Evolutionary conservation across 2,113 vertebrate genomes (phyloP), one percentile per base, ranked within the genome.

Genomic region (Cyanoliseus patagonus): DNA sequence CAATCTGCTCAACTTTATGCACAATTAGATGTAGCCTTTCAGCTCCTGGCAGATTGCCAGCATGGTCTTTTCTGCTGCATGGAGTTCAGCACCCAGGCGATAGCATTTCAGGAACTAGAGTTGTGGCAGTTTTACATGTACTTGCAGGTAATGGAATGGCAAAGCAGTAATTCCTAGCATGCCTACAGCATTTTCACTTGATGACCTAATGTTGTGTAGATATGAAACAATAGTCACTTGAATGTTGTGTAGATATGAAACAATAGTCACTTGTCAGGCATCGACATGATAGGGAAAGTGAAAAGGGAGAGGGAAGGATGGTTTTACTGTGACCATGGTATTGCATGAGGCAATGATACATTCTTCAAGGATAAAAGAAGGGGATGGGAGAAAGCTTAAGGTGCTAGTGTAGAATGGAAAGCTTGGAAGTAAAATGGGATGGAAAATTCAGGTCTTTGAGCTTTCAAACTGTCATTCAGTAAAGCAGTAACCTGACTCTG

Each of bases 1-100:
- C 90, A 95, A 96, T 96, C 88, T 96, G 95, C 92, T 96, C 83
- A 92, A 94, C 92, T 96, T 96, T 93, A 86, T 95, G 94, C 88
- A 93, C 90, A 92, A 88, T 96, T 95, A 94, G 76, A 95, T 88
- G 95, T 92, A 91, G 86, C 80, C 83, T 93, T 95, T 94, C 90
- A 94, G 80, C 90, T 77, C 41, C 59, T 96, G 95, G 96, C 95
- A 84, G 10, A 61, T 5, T 30, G 92, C 90, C 94, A 86, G 61
- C 0, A 0, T 17, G 59, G 84, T 87, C 77, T 55, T 90, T 80
- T 87, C 89, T 95, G 55, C 52, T 90, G 80, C 83, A 24, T 28
- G 44, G 52, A 52, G 44, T 88, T 83, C 4, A 5, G 76, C 73
- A 81, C 39, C 61, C 52, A 47, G 64, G 81, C 6, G 1, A 46